Conservation (phyloP, 1,140 invertebrate genomes). For the Tetragnatha versicolor region DNA sequence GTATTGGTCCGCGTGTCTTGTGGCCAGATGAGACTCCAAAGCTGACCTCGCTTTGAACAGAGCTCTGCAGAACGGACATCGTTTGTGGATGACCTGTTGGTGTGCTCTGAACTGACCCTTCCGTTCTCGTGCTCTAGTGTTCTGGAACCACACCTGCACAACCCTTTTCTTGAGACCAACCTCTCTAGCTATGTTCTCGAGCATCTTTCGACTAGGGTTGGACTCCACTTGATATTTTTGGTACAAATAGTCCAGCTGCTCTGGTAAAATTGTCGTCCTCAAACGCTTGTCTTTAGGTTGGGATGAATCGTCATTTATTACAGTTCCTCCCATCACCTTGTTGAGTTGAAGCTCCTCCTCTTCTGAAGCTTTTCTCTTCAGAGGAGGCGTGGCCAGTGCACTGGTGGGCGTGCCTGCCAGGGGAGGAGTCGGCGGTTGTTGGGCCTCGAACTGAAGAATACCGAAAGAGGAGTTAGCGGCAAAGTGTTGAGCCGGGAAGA, state of each 20-base stretch:
- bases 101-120: slow-evolving; percentile 94
- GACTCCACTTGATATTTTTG: slow-evolving; percentile 98
- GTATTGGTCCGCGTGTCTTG: slow-evolving; percentile 92
- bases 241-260: slow-evolving; percentile 96
- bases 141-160: slow-evolving; percentile 96
- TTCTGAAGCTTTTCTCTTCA: slow-evolving; percentile 63
- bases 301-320: slow-evolving; percentile 34
- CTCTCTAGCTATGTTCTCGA: slow-evolving; percentile 94
- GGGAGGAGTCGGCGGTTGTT: slow-evolving; percentile 63
- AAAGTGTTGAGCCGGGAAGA: slow-evolving; percentile 85
- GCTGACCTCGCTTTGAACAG: slow-evolving; percentile 95
- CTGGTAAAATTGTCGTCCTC: slow-evolving; percentile 94
- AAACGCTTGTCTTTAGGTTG: slow-evolving; percentile 88
- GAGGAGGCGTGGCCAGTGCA: slow-evolving; percentile 51
- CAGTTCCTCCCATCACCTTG: too few relatives aligned
- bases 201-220: slow-evolving; percentile 96
- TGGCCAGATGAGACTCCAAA: slow-evolving; percentile 89
- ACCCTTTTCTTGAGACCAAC: slow-evolving; percentile 96
- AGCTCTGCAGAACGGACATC: slow-evolving; percentile 93
- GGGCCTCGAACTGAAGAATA: slow-evolving; percentile 88
- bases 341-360: slow-evolving; percentile 68
- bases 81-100: slow-evolving; percentile 93
- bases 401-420: too few relatives aligned
- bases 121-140: slow-evolving; percentile 85
- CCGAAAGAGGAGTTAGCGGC: slow-evolving; percentile 89